Conservation (phyloP, 2,113 vertebrate genomes). For the Psittacula cyanocephala region DNA sequence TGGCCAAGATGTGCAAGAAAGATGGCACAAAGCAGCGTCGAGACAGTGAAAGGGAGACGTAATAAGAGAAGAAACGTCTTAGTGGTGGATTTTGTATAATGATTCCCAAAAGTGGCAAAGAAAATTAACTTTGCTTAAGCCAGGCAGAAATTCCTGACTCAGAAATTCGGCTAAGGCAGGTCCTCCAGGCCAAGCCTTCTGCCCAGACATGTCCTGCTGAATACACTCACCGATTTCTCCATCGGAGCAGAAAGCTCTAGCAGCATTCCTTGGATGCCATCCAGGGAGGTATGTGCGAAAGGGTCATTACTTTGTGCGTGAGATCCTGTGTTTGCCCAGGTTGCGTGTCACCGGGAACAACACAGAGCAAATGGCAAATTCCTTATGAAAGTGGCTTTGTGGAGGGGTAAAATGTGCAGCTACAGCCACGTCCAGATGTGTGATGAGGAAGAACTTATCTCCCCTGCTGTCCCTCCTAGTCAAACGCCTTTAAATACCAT, state of each 20-base stretch:
- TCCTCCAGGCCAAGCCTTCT: background rate
- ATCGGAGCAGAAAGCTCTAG: background rate
- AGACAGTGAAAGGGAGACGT: background rate
- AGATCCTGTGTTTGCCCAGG: background rate
- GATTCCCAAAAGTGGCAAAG: background rate
- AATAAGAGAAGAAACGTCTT: accelerated
- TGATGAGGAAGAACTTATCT: background rate
- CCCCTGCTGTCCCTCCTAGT: background rate
- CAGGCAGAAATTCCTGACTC: background rate
- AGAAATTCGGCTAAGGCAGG: background rate
- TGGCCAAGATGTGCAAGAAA: background rate
- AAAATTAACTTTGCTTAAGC: background rate
- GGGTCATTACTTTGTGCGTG: background rate
- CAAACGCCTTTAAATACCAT: background rate
- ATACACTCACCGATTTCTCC: accelerated
- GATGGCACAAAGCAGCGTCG: background rate
- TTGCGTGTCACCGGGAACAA: background rate
- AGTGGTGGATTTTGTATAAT: background rate
- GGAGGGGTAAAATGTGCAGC: background rate
- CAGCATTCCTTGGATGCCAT: constrained; percentile 38
- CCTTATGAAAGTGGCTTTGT: background rate
- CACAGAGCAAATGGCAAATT: background rate
- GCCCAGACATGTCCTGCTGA: background rate
- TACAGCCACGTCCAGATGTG: constrained; percentile 10
- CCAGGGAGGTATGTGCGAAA: background rate